Evolutionary conservation across 2,888 invertebrate species (phyloP), one percentile per base, ranked within the genome.

Genomic region (Blastobasis adustella): DNA sequence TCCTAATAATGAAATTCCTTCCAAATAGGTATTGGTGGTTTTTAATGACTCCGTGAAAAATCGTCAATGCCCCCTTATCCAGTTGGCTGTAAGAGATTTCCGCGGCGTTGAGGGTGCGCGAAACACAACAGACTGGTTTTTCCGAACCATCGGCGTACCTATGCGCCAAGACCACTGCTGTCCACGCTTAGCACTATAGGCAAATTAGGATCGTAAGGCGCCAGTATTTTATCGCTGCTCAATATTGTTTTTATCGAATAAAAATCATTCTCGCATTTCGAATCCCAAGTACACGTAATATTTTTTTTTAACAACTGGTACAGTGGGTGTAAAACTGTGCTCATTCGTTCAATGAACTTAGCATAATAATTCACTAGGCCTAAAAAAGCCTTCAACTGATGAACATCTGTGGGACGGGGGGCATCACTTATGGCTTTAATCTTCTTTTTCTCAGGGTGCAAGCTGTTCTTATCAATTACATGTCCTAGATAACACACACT

Each of bases 361-460:
- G 23, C 45, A 45, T 36, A 45, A 10, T 36, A 45, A 6, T 45
- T 45, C 10, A 10, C 45, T n/a, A 45, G 10, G 9, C 45, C 45
- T 10, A 45, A 45, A 45, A 45, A 45, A 5, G 49, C 46, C n/a
- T 48, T 48, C 8, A 52, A 10, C 37, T 52, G 52, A 10, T 41
- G 36, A 4, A 48, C 41, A 40, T 52, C 52, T 6, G 23, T 45
- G 1, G 52, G 52, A 10, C 41, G 45, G 7, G 52, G 52, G 1
- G 49, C 52, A 6, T 49, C 42, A 4, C 36, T 6, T 2, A 52
- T 36, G 0, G 52, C 52, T 37, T 49, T 49, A 23, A 52, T 42
- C 10, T 52, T 52, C 1, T 10, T 45, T 2, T 37, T 46, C 8
- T 52, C 48, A 9, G 52, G 52, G 10, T 48, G 52, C 6, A 52